Evolutionary conservation across 2,797 vertebrate genomes (phyloP).

Genomic region (Argyrosomus regius): DNA sequence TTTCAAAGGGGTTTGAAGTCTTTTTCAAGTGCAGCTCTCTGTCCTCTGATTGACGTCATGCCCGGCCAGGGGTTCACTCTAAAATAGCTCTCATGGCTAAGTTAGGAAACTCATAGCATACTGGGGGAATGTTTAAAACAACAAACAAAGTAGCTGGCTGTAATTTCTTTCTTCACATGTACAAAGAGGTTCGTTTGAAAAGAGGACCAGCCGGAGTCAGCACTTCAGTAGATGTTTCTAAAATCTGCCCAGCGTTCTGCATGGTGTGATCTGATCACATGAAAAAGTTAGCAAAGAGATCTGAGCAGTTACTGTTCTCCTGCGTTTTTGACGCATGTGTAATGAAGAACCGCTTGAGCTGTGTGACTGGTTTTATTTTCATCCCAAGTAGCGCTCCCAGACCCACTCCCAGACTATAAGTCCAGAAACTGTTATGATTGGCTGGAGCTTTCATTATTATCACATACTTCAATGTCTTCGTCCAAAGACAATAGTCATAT

Average conservation of each 20-base stretch:
- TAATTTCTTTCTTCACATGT: constrained; percentile 73
- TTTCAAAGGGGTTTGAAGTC: constrained; percentile 63
- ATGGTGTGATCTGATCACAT: constrained; percentile 71
- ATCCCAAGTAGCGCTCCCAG: constrained; percentile 57
- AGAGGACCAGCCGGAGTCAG: constrained; percentile 55
- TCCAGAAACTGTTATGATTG: constrained; percentile 70
- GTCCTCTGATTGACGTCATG: constrained; percentile 82
- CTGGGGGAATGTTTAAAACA: constrained; percentile 83
- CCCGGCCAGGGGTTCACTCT: constrained; percentile 75
- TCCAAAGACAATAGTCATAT: constrained; percentile 71
- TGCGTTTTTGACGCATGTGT: constrained; percentile 59
- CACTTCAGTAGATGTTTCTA: constrained; percentile 53
- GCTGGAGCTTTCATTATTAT: constrained; percentile 61
- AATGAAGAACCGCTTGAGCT: constrained; percentile 50
- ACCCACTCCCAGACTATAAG: constrained; percentile 53
- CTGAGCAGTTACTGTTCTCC: constrained; percentile 57
- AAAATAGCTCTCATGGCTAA: constrained; percentile 85
- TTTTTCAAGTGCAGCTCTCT: constrained; percentile 70
- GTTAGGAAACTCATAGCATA: constrained; percentile 81
- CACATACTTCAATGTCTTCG: constrained; percentile 55
- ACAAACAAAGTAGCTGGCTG: constrained; percentile 76
- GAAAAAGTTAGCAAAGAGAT: constrained; percentile 62
- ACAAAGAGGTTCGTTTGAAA: constrained; percentile 67
- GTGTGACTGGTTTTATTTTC: constrained; percentile 72
- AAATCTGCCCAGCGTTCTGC: constrained; percentile 51